Evolutionary conservation across 2,888 invertebrate genomes (phyloP).

Genomic region (Sycophila texana): DNA sequence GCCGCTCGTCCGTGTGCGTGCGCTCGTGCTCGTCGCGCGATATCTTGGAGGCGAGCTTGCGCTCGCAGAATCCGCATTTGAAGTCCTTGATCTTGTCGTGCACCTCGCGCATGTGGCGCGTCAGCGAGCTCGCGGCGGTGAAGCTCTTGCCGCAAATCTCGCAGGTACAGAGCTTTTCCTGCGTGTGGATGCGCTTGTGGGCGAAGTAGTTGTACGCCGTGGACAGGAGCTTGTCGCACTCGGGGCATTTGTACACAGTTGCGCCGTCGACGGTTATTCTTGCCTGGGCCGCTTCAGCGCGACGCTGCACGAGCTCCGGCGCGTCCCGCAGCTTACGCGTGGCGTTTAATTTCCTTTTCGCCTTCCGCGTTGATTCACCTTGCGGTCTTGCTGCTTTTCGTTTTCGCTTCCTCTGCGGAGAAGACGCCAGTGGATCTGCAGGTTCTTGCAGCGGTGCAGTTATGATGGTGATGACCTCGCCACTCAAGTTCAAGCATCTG

Average conservation of each 20-base stretch:
- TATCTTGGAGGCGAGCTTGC: constrained; percentile 64
- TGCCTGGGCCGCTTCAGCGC: constrained; percentile 17
- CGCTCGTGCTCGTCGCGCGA: constrained; percentile 68
- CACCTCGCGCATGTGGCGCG: constrained; percentile 67
- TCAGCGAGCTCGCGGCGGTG: constrained; percentile 66
- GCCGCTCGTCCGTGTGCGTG: constrained; percentile 68
- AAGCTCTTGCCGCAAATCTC: constrained; percentile 69
- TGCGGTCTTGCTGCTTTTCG: background rate
- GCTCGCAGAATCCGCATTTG: constrained; percentile 67
- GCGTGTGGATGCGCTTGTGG: constrained; percentile 65
- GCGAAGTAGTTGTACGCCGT: constrained; percentile 77
- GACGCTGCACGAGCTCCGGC: constrained; percentile 16
- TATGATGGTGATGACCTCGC: constrained; percentile 44
- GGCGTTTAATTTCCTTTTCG: background rate
- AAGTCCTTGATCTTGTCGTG: constrained; percentile 66
- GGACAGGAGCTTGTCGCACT: constrained; percentile 79
- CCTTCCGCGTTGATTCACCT: background rate
- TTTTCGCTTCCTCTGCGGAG: background rate
- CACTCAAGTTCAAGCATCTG: constrained; percentile 51
- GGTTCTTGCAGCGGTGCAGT: background rate
- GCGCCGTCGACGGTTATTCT: constrained; percentile 74
- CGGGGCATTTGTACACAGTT: constrained; percentile 78
- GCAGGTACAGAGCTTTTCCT: constrained; percentile 66
- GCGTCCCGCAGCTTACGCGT: too few species aligned
- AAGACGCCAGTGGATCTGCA: background rate